Base-by-base conservation (phyloP, 2,113 vertebrate species). In the Oxyruncus cristatus region DNA sequence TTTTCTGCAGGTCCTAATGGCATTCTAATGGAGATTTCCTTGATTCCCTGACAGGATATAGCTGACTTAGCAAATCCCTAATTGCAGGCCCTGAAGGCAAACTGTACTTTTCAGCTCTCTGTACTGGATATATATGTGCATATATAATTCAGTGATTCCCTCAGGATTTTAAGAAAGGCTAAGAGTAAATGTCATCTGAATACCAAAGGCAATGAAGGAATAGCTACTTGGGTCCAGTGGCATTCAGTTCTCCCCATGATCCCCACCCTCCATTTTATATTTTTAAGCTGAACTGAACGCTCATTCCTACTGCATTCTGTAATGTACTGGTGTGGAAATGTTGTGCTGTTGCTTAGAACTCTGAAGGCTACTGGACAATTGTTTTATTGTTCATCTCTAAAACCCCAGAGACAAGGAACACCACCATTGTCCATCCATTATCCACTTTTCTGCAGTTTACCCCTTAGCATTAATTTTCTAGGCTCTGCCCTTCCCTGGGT, bases 61-160 rank as follows among this genome's bases (percentile, higher is more conserved):
- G 97, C 93, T 95, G 92, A 97, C 87, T 93, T 92, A 88, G 80
- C 86, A 92, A 97, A 93, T 90, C 91, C 80, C 67, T 97, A 98
- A 97, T 96, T 97, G 88, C 68, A 74, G 87, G 65, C 78, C 89
- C 92, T 80, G 88, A 95, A 93, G 94, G 96, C 92, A 97, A 96
- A 93, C 70, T 76, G 35, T 95, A 74, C 42, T 91, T 94, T 96
- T 94, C 82, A 65, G 61, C 75, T 92, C 62, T 94, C 90, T 94
- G 32, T 81, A 49, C 77, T 88, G 81, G 39, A 91, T 88, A 95
- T 96, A 80, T 88, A 74, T 90, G 91, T 96, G 89, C 76, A 97
- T 98, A 76, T 96, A 94, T 89, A 94, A 88, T 82, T 89, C 75
- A 91, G 85, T 78, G 41, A 95, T 96, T 86, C 81, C 94, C 92